These are phyloP conservation scores for Caretta caretta DNA, from an alignment of 2,113 vertebrate genomes.

Conservation along the genomic window DNA sequence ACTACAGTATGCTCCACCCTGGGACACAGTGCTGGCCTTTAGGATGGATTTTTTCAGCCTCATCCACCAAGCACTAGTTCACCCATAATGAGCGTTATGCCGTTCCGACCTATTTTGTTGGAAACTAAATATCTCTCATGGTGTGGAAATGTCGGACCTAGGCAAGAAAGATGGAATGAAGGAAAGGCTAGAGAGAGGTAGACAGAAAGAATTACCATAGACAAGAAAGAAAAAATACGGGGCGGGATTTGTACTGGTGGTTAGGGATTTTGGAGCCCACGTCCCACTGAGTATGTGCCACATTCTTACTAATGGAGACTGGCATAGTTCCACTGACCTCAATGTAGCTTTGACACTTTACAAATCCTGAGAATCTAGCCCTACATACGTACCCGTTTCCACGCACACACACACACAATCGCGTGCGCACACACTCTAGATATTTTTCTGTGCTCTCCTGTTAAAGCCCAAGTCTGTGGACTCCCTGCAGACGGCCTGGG, in stretches of 20 bases:
- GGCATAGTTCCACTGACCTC: conserved; percentile 39
- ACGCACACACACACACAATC: neutral
- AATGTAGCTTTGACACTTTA: neutral
- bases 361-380: neutral
- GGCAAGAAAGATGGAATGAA: neutral
- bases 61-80: neutral
- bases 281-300: conserved; percentile 36
- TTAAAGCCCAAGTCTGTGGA: neutral
- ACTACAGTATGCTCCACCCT: neutral
- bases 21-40: neutral
- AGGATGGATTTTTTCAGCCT: rapidly evolving
- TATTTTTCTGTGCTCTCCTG: neutral
- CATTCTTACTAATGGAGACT: conserved; percentile 54
- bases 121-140: conserved; percentile 14
- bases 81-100: neutral
- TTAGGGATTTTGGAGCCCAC: conserved; percentile 49
- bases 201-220: neutral
- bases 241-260: neutral
- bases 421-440: rapidly evolving
- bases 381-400: neutral
- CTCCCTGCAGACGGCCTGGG: neutral
- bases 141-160: conserved; percentile 4
- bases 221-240: neutral
- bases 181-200: neutral
- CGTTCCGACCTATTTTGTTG: conserved; percentile 36